Evolutionary conservation across 2,113 vertebrate species (phyloP).

Genomic region (Pungitius pungitius): DNA sequence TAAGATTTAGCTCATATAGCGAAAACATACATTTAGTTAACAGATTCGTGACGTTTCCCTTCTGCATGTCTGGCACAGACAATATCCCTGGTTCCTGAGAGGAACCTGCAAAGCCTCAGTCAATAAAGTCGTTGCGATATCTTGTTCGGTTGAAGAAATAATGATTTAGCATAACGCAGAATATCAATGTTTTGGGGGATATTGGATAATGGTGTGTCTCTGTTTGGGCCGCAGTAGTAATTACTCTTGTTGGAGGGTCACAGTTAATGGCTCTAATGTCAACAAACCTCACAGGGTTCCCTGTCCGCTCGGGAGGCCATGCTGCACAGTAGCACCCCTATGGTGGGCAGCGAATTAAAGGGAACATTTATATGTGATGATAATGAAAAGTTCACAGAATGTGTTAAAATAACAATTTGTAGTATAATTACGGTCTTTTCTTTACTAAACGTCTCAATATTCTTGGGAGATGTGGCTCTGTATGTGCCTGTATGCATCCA

Average conservation of each 20-base stretch:
- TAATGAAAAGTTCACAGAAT: not conserved
- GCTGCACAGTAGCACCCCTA: not conserved
- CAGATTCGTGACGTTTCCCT: not conserved
- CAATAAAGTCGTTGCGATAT: not conserved
- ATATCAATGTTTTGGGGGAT: not conserved
- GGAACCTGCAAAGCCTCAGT: not conserved
- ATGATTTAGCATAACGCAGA: not conserved
- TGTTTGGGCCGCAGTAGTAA: not conserved
- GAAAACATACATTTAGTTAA: not conserved
- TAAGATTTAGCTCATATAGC: not conserved
- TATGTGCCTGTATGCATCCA: not conserved
- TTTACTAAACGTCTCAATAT: not conserved
- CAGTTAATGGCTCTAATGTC: not conserved
- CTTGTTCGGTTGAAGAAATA: not conserved
- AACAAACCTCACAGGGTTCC: not conserved
- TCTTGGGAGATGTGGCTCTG: not conserved
- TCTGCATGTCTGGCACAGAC: not conserved
- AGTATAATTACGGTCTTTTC: not conserved
- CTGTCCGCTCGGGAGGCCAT: not conserved
- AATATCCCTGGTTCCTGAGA: not conserved
- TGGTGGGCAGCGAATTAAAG: not conserved
- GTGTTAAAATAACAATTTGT: constrained; percentile 2
- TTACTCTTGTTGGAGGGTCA: not conserved
- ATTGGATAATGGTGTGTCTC: not conserved
- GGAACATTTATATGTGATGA: not conserved